Base-by-base conservation (phyloP, 1,140 invertebrate genomes). In the Diorhabda sublineata region DNA sequence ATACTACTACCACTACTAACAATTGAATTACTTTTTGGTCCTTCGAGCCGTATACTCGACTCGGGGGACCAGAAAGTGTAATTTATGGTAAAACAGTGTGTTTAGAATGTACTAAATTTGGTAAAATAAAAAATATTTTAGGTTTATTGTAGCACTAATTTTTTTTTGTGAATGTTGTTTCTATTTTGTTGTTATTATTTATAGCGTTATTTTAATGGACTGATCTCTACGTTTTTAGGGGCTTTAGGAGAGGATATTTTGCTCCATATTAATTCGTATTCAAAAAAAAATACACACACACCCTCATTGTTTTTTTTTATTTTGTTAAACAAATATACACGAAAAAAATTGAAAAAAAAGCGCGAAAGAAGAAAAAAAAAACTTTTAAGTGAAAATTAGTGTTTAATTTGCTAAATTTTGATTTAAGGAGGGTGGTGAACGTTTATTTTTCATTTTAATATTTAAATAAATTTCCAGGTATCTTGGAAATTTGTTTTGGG, bases 181-280 rank as follows among this genome's bases (percentile, higher is more conserved):
- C 66, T 76, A 71, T 79, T 75, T 74, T 75, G 66, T 73, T 43
- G 57, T 9, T 45, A 41, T 47, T n/a, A 67, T 42, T 11, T 11
- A 69, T 9, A 9, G 41, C 42, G 66, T 58, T 61, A 64, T 75
- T 71, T 73, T 70, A 74, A 74, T 67, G 73, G 72, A 73, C 75
- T 77, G 74, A 77, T 75, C 61, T 75, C 71, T 75, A 73, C 71
- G 73, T 68, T 80, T 80, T 75, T 77, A 81, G 80, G 78, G 77
- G 78, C 67, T 81, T 78, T 71, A 77, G 79, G 73, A 76, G 80
- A 72, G 79, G 73, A 61, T 80, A 77, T 74, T 81, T 76, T 73
- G 75, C 77, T 62, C 80, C 80, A 43, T 81, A 81, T 73, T 81
- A 75, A 80, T 73, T 58, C 59, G 67, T 69, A 61, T 66, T 65